A percentile compares a stretch with the other conserved stretches of the same genome.
These are phyloP conservation scores for Melanotaenia nigrans DNA, from an alignment of 2,797 vertebrate species.

Conservation along the genomic window DNA sequence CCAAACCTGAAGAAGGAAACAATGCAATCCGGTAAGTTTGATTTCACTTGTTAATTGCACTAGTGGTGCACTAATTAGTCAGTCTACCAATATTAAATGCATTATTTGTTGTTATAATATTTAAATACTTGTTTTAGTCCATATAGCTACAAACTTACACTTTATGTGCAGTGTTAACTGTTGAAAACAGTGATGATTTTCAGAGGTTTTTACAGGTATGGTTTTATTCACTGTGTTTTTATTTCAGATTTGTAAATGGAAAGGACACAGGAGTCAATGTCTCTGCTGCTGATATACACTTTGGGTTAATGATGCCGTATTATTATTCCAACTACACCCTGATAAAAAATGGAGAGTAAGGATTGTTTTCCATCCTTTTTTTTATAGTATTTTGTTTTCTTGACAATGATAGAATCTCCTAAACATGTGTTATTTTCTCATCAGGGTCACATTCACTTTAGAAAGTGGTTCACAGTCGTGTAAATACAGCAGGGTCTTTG, in stretches of 20 bases:
- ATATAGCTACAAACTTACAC: neutral
- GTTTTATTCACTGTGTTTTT: constrained; percentile 1
- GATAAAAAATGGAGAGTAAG: constrained; percentile 84
- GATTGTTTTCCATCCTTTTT: constrained; percentile 8
- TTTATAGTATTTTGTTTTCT: neutral
- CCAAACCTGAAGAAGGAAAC: constrained; percentile 87
- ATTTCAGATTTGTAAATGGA: constrained; percentile 81
- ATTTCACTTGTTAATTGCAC: neutral
- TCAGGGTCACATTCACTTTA: constrained; percentile 65
- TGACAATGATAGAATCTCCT: neutral
- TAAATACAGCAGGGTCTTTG: constrained; percentile 66
- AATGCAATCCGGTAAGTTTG: constrained; percentile 87
- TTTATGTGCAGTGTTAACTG: neutral
- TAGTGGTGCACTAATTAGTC: neutral
- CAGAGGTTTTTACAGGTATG: neutral
- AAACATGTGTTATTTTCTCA: constrained; percentile 4
- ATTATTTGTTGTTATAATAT: neutral
- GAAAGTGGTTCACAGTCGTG: constrained; percentile 55
- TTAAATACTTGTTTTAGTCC: neutral
- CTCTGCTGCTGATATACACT: constrained; percentile 10
- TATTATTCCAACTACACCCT: constrained; percentile 75
- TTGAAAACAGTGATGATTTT: neutral
- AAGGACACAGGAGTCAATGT: constrained; percentile 65
- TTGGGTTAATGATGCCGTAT: constrained; percentile 52
- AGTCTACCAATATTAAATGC: neutral